Percentiles rank a stretch among this genome's conserved stretches.
Conservation (phyloP, 2,113 vertebrate species). For the Heliornis fulica region DNA sequence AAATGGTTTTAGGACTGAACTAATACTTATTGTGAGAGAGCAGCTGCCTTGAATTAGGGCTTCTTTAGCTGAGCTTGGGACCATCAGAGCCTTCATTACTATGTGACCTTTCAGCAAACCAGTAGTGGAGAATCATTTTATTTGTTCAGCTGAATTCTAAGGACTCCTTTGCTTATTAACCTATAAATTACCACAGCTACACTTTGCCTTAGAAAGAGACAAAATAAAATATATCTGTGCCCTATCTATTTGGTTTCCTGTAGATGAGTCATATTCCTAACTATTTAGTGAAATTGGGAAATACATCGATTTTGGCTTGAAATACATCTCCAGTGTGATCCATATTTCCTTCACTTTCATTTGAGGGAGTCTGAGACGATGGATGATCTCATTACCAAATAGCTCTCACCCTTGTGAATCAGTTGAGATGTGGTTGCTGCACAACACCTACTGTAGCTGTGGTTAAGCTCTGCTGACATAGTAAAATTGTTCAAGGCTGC, state of each 20-base stretch:
- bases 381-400: conserved; percentile 52
- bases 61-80: background rate
- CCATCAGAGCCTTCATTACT: background rate
- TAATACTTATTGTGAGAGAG: background rate
- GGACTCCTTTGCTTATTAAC: conserved; percentile 33
- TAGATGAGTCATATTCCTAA: conserved; percentile 16
- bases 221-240: conserved; percentile 9
- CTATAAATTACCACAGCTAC: conserved; percentile 17
- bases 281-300: conserved; percentile 33
- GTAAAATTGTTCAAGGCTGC: background rate
- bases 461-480: conserved; percentile 50
- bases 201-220: background rate
- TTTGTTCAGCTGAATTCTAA: conserved; percentile 46
- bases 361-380: background rate
- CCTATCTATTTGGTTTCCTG: conserved; percentile 28
- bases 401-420: background rate
- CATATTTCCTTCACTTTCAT: conserved; percentile 45
- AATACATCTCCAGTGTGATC: background rate
- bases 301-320: conserved; percentile 58
- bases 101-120: conserved; percentile 2
- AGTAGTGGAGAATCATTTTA: conserved; percentile 5
- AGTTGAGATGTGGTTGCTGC: background rate
- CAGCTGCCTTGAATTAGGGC: conserved; percentile 33
- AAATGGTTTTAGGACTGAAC: background rate
- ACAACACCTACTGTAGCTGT: conserved; percentile 15